Evolutionary conservation across 2,888 invertebrate genomes (phyloP), one percentile per base, ranked within the genome.

Genomic region (Athalia rosae): DNA sequence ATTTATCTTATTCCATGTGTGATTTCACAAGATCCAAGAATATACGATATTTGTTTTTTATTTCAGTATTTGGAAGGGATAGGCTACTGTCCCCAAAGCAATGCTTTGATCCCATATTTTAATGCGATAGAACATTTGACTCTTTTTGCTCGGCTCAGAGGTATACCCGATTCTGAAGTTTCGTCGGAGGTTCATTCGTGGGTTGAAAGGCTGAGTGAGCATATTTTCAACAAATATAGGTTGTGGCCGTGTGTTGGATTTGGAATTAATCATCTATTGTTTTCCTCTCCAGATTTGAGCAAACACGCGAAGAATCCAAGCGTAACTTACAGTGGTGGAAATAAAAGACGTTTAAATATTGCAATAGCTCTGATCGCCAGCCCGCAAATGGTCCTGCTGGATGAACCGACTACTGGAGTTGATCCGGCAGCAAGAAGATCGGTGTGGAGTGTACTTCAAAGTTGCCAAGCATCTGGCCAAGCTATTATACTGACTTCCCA

Each of bases 401-500:
- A 71, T 58, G 71, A 71, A 58, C 71, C 71, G 11, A 71, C 71
- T 6, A 71, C 71, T 15, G 71, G 71, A 58, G 71, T 71, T 45
- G 71, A 71, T 9, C 71, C 71, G 43, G 71, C 71, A 13, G 71
- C 71, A 2, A 45, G 56, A 47, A 71, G 71, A 71, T 58, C 43
- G 43, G 71, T 71, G 3, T 71, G 71, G 71, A 71, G 56, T 45
- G 58, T 71, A 45, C 58, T 71, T n/a, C 56, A 71, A 58, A 71
- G 43, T 71, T 71, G 71, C 8, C 71, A 71, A 15, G 58, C 71
- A 43, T 56, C 58, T 47, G 71, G 71, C 45, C 71, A 71, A 71
- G 71, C 71, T 43, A 71, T 71, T 45, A 58, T 71, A 71, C 58
- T 71, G n/a, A 71, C 71, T 41, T 71, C 71, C n/a, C 71, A 71